phyloP scores from a whole-genome alignment of 2,888 invertebrate species.

The Odontocolon sp. region DNA sequence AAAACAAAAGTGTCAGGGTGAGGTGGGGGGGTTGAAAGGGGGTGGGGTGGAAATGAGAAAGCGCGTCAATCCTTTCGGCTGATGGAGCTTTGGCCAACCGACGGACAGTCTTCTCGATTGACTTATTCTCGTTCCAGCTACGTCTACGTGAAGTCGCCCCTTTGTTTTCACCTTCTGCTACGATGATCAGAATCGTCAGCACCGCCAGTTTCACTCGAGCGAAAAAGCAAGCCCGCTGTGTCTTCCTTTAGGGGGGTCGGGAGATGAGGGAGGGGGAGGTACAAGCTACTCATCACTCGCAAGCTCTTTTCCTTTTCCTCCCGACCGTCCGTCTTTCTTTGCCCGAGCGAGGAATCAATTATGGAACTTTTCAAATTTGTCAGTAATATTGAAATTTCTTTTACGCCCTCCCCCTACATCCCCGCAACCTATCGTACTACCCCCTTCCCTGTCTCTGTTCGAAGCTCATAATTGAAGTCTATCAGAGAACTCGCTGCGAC shows the following conservation, averaged over 20 bases:
- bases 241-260: too few relatives aligned
- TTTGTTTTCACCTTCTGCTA: slow-evolving; percentile 66
- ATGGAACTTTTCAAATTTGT: slow-evolving; percentile 81
- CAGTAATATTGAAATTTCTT: slow-evolving; percentile 81
- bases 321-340: slow-evolving; percentile 18
- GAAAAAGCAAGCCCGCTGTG: too few relatives aligned
- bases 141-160: slow-evolving; percentile 56
- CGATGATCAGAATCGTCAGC: slow-evolving; percentile 58
- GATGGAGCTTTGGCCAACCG: slow-evolving; percentile 67
- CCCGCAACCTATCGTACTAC: background rate
- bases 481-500: slow-evolving; percentile 70
- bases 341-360: slow-evolving; percentile 76
- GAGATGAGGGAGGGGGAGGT: too few relatives aligned
- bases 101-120: slow-evolving; percentile 61
- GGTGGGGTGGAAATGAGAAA: slow-evolving; percentile 64
- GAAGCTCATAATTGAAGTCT: slow-evolving; percentile 80
- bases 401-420: slow-evolving; percentile 66
- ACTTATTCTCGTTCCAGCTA: slow-evolving; percentile 60
- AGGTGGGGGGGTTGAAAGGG: slow-evolving; percentile 25
- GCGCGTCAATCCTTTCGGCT: slow-evolving; percentile 74
- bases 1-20: slow-evolving; percentile 53
- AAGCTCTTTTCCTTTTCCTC: slow-evolving; percentile 38
- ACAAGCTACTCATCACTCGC: too few relatives aligned
- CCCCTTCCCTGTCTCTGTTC: slow-evolving; percentile 19
- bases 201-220: slow-evolving; percentile 34